phyloP scores from a whole-genome alignment of 1,140 invertebrate species.

The Drosophila subobscura region DNA sequence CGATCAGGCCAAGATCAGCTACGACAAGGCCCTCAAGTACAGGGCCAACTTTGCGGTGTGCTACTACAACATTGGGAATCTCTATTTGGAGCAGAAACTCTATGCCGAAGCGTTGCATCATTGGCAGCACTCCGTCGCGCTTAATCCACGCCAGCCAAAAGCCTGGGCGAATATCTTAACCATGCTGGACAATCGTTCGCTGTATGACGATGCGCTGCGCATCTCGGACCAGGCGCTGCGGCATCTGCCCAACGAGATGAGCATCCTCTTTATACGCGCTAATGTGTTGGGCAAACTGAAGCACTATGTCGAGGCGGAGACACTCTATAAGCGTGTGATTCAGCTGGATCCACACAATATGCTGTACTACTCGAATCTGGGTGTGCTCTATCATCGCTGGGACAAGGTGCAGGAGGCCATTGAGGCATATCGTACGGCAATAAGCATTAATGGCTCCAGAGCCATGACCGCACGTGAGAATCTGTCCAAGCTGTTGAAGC shows the following conservation, averaged over 20 bases:
- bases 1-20: conserved; percentile 90
- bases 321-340: conserved; percentile 91
- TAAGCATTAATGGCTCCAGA: conserved; percentile 52
- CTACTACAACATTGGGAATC: conserved; percentile 96
- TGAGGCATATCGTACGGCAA: conserved; percentile 89
- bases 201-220: conserved; percentile 87
- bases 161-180: conserved; percentile 97
- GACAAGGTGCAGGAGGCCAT: conserved; percentile 90
- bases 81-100: conserved; percentile 87
- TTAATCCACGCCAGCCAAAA: conserved; percentile 90
- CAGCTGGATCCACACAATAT: conserved; percentile 87
- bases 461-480: conserved; percentile 71
- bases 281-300: conserved; percentile 94
- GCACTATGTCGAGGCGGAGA: conserved; percentile 91
- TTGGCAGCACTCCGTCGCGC: conserved; percentile 92
- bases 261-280: conserved; percentile 93
- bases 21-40: conserved; percentile 90
- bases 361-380: conserved; percentile 92
- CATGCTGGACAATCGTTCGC: conserved; percentile 92
- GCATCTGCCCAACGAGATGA: conserved; percentile 88
- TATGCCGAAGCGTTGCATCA: conserved; percentile 86
- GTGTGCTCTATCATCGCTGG: conserved; percentile 97
- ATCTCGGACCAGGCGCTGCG: conserved; percentile 88
- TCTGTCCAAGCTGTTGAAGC: conserved; percentile 64
- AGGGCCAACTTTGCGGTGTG: conserved; percentile 95